Evolutionary conservation across 2,113 vertebrate genomes (phyloP).

Genomic region (Gobiocypris rarus): DNA sequence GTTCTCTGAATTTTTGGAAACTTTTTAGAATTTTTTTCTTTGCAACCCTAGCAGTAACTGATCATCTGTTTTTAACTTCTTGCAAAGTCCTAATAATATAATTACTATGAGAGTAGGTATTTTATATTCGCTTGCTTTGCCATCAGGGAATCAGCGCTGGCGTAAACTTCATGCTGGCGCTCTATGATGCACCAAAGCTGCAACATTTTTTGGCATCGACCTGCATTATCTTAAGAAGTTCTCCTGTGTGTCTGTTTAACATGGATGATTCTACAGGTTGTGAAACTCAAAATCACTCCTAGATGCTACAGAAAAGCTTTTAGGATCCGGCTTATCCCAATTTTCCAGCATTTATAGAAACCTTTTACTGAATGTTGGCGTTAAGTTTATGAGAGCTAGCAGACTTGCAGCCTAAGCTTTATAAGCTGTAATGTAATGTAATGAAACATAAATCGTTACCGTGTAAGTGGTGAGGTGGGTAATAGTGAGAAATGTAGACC

Average conservation of each 20-base stretch:
- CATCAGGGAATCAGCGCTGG: neutral
- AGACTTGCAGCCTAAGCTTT: neutral
- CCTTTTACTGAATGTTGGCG: too few species aligned
- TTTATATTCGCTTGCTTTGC: neutral
- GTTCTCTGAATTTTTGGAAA: too few species aligned
- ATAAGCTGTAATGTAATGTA: neutral
- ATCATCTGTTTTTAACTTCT: neutral
- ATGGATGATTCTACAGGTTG: neutral
- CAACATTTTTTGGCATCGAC: too few species aligned
- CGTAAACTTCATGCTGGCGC: neutral
- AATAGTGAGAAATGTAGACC: constrained; percentile 10
- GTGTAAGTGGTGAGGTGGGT: neutral
- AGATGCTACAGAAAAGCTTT: neutral
- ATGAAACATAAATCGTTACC: neutral
- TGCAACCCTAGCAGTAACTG: neutral
- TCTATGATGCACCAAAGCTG: too few species aligned
- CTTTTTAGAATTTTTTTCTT: too few species aligned
- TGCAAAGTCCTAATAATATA: neutral
- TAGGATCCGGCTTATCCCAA: neutral
- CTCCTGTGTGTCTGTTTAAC: neutral
- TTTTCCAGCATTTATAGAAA: neutral
- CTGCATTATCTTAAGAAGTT: too few species aligned
- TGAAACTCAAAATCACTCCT: neutral
- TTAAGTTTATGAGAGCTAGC: neutral
- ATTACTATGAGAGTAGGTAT: neutral